phyloP scores from a whole-genome alignment of 2,888 invertebrate species.

The Cryptocephalus moraei region DNA sequence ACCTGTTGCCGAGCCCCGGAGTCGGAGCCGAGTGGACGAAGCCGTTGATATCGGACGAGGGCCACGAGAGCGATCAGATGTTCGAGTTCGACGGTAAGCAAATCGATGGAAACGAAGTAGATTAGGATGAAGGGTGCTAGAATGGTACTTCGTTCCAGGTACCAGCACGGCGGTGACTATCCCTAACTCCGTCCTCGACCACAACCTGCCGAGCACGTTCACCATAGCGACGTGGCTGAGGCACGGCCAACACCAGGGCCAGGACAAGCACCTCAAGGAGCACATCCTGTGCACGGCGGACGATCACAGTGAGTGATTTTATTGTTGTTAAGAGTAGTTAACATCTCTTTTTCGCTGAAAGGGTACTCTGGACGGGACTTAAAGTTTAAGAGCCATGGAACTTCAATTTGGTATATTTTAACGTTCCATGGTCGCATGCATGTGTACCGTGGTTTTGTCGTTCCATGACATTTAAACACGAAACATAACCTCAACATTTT shows the following conservation, averaged over 20 bases:
- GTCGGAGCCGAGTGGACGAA: slow-evolving; percentile 73
- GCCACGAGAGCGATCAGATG: slow-evolving; percentile 76
- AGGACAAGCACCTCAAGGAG: slow-evolving; percentile 88
- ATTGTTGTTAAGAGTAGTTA: no score
- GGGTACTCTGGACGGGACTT: no score
- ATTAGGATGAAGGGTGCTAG: no score
- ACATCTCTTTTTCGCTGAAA: no score
- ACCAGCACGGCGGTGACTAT: slow-evolving; percentile 76
- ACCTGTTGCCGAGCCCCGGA: slow-evolving; percentile 73
- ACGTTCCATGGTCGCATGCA: no score
- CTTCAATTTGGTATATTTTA: no score
- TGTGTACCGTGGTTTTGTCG: no score
- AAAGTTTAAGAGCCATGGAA: no score
- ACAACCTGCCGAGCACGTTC: slow-evolving; percentile 72
- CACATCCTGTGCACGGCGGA: slow-evolving; percentile 96
- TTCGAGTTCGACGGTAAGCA: slow-evolving; percentile 83
- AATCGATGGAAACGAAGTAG: no score
- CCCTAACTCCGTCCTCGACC: slow-evolving; percentile 64
- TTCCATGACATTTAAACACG: no score
- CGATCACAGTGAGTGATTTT: slow-evolving; percentile 88
- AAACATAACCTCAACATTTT: no score
- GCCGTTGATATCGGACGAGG: slow-evolving; percentile 72
- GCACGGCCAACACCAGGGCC: slow-evolving; percentile 69
- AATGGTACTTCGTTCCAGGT: slow-evolving; percentile 4
- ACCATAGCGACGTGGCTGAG: slow-evolving; percentile 92